Conservation (phyloP, 2,113 vertebrate genomes). For the Cheirogaleus medius region DNA sequence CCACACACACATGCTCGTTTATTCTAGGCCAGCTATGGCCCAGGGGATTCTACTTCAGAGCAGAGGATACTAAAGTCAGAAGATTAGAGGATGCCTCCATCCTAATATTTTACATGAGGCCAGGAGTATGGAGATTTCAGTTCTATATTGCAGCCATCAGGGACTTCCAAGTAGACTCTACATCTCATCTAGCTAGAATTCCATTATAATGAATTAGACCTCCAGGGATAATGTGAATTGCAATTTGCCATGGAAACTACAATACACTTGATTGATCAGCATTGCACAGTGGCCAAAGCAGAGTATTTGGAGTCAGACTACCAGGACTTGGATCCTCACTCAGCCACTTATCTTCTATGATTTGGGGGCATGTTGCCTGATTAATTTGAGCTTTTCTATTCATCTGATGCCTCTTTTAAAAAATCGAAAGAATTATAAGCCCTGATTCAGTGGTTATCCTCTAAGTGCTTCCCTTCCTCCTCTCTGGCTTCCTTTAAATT, state of each 20-base stretch:
- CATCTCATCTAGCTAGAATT: neutral
- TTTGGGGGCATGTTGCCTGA: neutral
- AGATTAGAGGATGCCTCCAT: neutral
- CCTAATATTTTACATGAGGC: neutral
- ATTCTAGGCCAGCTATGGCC: neutral
- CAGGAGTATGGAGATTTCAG: neutral
- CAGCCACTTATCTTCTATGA: neutral
- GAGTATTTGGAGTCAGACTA: neutral
- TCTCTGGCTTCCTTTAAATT: neutral
- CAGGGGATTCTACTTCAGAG: neutral
- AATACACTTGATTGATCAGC: neutral
- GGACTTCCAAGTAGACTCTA: neutral
- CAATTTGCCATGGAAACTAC: conserved; percentile 27
- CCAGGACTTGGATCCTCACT: neutral
- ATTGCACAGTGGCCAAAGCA: neutral
- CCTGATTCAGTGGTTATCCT: neutral
- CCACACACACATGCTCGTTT: neutral
- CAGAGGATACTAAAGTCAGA: neutral
- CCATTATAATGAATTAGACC: neutral
- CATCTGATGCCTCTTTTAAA: neutral
- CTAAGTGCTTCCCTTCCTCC: neutral
- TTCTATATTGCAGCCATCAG: neutral
- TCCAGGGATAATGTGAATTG: neutral
- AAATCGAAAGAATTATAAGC: neutral
- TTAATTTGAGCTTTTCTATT: neutral